These are phyloP conservation scores for Diorhabda sublineata DNA, from an alignment of 1,140 invertebrate species.

Conservation along the genomic window DNA sequence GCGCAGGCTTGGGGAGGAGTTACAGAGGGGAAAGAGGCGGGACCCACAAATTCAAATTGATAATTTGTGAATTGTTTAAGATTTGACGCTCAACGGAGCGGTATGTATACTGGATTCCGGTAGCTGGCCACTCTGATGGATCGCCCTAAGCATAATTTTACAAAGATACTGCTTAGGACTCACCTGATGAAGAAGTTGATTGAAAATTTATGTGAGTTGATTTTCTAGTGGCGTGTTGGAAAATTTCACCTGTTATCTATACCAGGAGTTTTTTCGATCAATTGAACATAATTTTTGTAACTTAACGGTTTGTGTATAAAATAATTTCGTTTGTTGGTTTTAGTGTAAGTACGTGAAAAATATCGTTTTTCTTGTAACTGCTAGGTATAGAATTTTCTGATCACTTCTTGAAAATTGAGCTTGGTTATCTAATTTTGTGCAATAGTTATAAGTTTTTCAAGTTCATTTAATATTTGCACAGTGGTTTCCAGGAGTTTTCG, in stretches of 20 bases:
- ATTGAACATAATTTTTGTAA: too few species aligned
- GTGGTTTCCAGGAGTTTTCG: too few species aligned
- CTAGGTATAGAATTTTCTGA: too few species aligned
- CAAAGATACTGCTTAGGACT: not conserved
- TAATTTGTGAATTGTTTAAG: slow-evolving; percentile 48
- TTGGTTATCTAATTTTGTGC: too few species aligned
- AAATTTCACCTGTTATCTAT: not conserved
- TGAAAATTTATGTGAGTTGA: not conserved
- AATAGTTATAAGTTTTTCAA: too few species aligned
- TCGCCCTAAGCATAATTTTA: slow-evolving; percentile 27
- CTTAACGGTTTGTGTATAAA: too few species aligned
- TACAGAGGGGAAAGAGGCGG: slow-evolving; percentile 34
- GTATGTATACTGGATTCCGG: slow-evolving; percentile 37
- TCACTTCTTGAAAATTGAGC: too few species aligned
- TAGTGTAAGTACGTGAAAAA: too few species aligned
- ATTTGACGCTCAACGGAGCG: slow-evolving; percentile 46
- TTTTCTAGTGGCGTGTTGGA: not conserved
- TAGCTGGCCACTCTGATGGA: slow-evolving; percentile 37
- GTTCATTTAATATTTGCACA: too few species aligned
- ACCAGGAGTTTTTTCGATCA: too few species aligned
- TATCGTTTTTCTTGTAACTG: too few species aligned
- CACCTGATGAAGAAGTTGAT: not conserved
- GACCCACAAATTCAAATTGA: slow-evolving; percentile 43
- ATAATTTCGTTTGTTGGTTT: too few species aligned
- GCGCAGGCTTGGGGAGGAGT: slow-evolving; percentile 44